Evolutionary conservation across 2,113 vertebrate genomes (phyloP), one percentile per base, ranked within the genome.

Genomic region (Erythrocercus mccallii): DNA sequence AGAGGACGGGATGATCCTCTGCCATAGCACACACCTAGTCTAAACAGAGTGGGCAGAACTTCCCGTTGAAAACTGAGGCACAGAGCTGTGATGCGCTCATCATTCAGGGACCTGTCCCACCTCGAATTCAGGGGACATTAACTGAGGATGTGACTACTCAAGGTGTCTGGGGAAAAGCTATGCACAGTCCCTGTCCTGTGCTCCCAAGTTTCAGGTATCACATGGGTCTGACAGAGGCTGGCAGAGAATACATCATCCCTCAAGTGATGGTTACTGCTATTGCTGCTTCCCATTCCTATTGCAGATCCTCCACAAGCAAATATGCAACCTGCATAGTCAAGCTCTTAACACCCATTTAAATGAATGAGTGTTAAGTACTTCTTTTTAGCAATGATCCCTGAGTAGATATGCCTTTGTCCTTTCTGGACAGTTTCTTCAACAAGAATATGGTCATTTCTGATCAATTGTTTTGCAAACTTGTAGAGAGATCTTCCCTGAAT

Each of bases 1-100:
- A 47, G 27, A 50, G 30, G 17, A 83, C 30, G 12, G 24, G 19
- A 90, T 24, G 3, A 66, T 48, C 37, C 51, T 56, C n/a, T 81
- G 12, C 23, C 77, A 58, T 3, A 70, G 47, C 25, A 50, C 20
- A n/a, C 0, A 2, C 2, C 16, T 17, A 25, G 18, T 7, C 28
- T 40, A 64, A 74, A 80, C n/a, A 81, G 22, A 56, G 53, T 81
- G 7, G 27, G 45, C 7, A 72, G n/a, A 79, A 73, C 21, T 85
- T 42, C 11, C 45, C 10, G 30, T 61, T 72, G 70, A 72, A 88
- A 92, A 76, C 0, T 31, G 22, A 84, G 58, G 53, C 48, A 65
- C 23, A 65, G 82, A 76, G 21, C 5, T 64, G 28, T 24, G 40
- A 66, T 6, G 30, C 35, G 23, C 58, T 65, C 5, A 2, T 69